These are phyloP conservation scores for Nansenia antarctica DNA, from an alignment of 2,113 vertebrate genomes.

Conservation along the genomic window DNA sequence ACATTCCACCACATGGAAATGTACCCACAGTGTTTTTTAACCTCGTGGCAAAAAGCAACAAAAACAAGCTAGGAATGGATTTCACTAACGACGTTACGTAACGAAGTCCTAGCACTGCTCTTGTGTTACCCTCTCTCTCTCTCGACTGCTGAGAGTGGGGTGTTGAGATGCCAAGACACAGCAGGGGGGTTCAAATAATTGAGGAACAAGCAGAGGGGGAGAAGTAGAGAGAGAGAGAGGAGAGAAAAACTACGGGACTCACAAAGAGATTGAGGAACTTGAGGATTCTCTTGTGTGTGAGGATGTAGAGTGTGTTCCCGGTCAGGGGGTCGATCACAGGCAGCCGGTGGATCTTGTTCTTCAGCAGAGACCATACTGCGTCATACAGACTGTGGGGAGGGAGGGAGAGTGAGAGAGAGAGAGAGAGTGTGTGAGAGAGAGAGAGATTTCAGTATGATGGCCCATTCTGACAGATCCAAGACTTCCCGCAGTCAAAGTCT, in stretches of 20 bases:
- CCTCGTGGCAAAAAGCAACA: background rate
- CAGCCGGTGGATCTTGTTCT: conserved; percentile 94
- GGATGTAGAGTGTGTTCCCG: conserved; percentile 94
- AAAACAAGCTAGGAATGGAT: background rate
- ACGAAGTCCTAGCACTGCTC: background rate
- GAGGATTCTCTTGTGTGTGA: conserved; percentile 98
- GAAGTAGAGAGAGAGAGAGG: background rate
- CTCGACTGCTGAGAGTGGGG: background rate
- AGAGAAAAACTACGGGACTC: conserved; percentile 58
- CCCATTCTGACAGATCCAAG: background rate
- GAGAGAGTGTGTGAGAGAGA: background rate
- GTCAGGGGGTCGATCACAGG: conserved; percentile 95
- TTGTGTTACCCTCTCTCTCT: background rate
- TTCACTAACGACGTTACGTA: background rate
- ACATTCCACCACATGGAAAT: background rate
- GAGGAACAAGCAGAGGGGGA: background rate
- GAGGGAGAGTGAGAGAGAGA: conserved; percentile 1
- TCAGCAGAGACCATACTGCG: conserved; percentile 93
- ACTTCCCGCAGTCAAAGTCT: background rate
- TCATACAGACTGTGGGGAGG: conserved; percentile 86
- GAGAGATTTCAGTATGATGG: background rate
- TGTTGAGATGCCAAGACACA: background rate
- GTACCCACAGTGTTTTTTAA: background rate
- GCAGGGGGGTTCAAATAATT: background rate
- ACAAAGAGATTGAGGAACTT: conserved; percentile 99